Conservation (phyloP, 2,888 invertebrate species). For the Celastrina argiolus region DNA sequence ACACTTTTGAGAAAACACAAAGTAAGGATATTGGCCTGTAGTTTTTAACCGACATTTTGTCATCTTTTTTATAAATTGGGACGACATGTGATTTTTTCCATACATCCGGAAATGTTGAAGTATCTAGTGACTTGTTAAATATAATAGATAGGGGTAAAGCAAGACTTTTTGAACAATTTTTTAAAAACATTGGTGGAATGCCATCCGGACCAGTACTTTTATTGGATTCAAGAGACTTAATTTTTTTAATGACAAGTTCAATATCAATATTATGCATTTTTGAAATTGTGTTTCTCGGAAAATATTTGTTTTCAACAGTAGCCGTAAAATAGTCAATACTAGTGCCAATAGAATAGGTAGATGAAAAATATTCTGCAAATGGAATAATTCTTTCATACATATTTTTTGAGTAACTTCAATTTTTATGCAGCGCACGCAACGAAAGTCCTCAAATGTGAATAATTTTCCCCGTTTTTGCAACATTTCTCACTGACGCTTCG, state of each 20-base stretch:
- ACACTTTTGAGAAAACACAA: slow-evolving; percentile 6
- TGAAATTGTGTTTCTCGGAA: background rate
- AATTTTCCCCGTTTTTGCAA: too few species aligned
- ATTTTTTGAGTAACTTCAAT: too few species aligned
- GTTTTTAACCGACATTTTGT: background rate
- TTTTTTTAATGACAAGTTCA: background rate
- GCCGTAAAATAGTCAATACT: background rate
- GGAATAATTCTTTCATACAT: too few species aligned
- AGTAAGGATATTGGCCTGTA: slow-evolving; percentile 20
- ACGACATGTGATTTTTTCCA: slow-evolving; percentile 17
- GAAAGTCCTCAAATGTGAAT: too few species aligned
- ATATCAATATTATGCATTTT: background rate
- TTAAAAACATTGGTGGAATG: background rate
- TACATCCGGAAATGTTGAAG: background rate
- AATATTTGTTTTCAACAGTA: background rate
- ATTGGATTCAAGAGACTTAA: background rate
- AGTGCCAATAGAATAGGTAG: background rate
- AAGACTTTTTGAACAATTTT: background rate
- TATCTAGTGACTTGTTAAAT: background rate
- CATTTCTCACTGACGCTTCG: too few species aligned
- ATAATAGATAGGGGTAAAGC: background rate
- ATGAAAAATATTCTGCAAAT: background rate
- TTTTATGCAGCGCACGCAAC: too few species aligned
- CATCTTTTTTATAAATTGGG: background rate
- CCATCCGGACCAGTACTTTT: slow-evolving; percentile 12